Conservation (phyloP, 2,113 vertebrate genomes). For the Phyllostomus hastatus region DNA sequence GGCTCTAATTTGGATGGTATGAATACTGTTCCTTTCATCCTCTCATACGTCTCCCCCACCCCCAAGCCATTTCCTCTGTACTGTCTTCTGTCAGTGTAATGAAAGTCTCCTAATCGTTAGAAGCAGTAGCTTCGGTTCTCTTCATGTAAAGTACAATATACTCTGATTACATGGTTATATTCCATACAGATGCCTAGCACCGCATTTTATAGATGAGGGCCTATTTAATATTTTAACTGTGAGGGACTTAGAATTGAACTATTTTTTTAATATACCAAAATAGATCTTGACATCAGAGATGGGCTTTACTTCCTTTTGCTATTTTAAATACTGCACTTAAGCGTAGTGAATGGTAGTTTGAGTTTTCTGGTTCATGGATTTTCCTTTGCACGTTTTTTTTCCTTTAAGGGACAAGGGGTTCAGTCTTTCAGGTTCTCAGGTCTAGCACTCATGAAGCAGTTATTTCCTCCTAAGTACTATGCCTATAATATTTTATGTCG, state of each 20-base stretch:
- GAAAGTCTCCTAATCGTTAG: slow-evolving; percentile 61
- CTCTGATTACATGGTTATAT: slow-evolving; percentile 47
- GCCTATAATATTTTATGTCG: background rate
- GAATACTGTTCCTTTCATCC: slow-evolving; percentile 66
- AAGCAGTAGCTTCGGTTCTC: slow-evolving; percentile 47
- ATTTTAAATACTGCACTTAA: slow-evolving; percentile 56
- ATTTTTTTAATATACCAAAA: slow-evolving; percentile 52
- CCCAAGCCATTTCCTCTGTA: slow-evolving; percentile 70
- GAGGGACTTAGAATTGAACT: slow-evolving; percentile 56
- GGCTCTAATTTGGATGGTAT: slow-evolving; percentile 71
- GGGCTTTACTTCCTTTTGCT: slow-evolving; percentile 59
- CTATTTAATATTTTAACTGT: slow-evolving; percentile 58
- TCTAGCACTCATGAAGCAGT: background rate
- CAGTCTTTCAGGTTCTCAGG: background rate
- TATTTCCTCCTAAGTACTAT: background rate
- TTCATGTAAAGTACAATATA: background rate
- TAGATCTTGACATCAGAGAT: slow-evolving; percentile 51
- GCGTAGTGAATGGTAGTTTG: slow-evolving; percentile 14
- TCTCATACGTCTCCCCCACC: slow-evolving; percentile 49
- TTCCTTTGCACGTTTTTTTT: background rate
- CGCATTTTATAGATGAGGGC: slow-evolving; percentile 45
- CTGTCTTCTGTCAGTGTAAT: slow-evolving; percentile 65
- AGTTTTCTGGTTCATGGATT: slow-evolving; percentile 50
- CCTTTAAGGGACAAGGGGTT: slow-evolving; percentile 2
- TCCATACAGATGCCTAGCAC: slow-evolving; percentile 61